A percentile compares a stretch with the other conserved stretches of the same genome.
These are phyloP conservation scores for Pao palembangensis DNA, from an alignment of 2,113 vertebrate genomes.

Conservation along the genomic window DNA sequence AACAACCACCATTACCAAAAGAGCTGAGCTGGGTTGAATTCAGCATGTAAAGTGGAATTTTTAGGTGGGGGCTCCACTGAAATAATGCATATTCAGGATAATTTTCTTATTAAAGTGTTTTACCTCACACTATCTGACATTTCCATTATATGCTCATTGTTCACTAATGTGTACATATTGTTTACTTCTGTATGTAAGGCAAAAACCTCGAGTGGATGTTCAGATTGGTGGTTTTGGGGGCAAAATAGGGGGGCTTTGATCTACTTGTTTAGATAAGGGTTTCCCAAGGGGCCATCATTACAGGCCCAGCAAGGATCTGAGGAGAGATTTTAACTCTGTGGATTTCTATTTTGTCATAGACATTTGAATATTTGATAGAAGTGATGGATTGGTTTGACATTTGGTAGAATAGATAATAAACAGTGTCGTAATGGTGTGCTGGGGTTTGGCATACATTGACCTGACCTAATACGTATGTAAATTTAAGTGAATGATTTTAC, in stretches of 20 bases:
- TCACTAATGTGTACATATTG: too few relatives aligned
- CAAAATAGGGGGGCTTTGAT: slow-evolving; percentile 28
- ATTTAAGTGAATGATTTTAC: slow-evolving; percentile 16
- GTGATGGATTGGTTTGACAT: too few relatives aligned
- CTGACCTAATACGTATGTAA: slow-evolving; percentile 1
- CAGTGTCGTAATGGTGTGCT: neutral
- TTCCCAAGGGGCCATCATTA: slow-evolving; percentile 38
- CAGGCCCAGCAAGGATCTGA: slow-evolving; percentile 33
- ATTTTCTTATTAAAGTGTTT: too few relatives aligned
- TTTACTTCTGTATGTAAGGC: too few relatives aligned
- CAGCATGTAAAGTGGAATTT: too few relatives aligned
- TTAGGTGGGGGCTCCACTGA: too few relatives aligned
- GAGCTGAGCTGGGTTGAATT: too few relatives aligned
- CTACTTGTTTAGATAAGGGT: slow-evolving; percentile 41
- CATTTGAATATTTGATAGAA: too few relatives aligned
- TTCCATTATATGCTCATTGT: too few relatives aligned
- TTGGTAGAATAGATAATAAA: slow-evolving; percentile 8
- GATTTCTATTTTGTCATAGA: slow-evolving; percentile 30
- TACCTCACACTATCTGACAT: too few relatives aligned
- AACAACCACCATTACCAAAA: too few relatives aligned
- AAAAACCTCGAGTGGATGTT: slow-evolving; percentile 20
- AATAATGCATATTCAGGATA: too few relatives aligned
- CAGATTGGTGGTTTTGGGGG: slow-evolving; percentile 37
- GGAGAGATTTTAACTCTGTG: slow-evolving; percentile 29
- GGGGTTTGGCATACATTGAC: slow-evolving; percentile 8